Evolutionary conservation across 2,113 vertebrate species (phyloP), one percentile per base, ranked within the genome.

Genomic region (Oxyura jamaicensis): DNA sequence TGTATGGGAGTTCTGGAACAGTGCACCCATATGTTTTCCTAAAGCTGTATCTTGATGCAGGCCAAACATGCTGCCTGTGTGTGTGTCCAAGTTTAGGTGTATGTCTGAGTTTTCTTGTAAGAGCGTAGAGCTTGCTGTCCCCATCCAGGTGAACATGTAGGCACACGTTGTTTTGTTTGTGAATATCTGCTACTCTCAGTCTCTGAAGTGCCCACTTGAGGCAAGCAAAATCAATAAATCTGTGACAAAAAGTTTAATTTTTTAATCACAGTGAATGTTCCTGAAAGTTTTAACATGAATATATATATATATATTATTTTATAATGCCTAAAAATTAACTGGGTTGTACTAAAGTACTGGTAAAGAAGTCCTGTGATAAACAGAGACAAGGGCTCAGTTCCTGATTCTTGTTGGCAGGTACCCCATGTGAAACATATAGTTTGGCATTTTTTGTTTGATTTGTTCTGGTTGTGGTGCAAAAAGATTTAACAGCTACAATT

Each of bases 1-100:
- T 31, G 44, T 1, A 5, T 0, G 1, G n/a, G 10, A 1, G 29
- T 67, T 72, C 21, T 17, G 17, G 21, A 88, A 6, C 13, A 15
- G 21, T 2, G 31, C 26, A 16, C 20, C 21, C 35, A 42, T 29
- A 26, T 15, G 18, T 12, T 59, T 68, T 62, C 16, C 71, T 33
- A 20, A 42, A 50, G 52, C 18, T 62, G 36, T 53, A 20, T 18
- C 50, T 55, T 55, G 20, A 21, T 50, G 28, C 31, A 53, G 46
- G 48, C n/a, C 39, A 56, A 26, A 8, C 16, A 29, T 75, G 31
- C 72, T n/a, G 29, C 39, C 68, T 53, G 13, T 41, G 10, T 31
- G 18, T 33, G 31, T n/a, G 53, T 42, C 50, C n/a, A 36, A 50
- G 46, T 71, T 48, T 50, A 35, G 26, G 25, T 35, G 16, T 50